phyloP scores from a whole-genome alignment of 2,797 vertebrate species.

The Epinephelus malabaricus region DNA sequence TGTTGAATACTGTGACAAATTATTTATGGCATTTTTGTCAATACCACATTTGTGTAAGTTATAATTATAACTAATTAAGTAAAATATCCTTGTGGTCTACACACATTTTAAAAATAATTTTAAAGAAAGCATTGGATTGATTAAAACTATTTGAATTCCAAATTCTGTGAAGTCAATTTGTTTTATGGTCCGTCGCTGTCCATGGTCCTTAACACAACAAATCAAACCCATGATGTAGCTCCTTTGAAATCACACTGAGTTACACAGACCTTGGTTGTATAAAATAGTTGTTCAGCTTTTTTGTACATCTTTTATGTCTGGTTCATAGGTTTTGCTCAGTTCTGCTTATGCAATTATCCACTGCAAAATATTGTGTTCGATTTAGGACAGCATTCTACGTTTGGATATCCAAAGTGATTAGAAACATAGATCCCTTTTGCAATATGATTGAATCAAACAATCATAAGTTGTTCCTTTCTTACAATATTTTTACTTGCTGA shows the following conservation, averaged over 20 bases:
- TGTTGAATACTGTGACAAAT: rapidly evolving
- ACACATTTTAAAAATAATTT: no score
- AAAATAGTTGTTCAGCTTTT: background rate
- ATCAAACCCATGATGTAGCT: background rate
- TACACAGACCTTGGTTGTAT: background rate
- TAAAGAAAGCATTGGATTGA: background rate
- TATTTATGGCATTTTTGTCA: background rate
- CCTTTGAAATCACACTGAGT: background rate
- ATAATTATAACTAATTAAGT: background rate
- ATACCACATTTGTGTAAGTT: background rate
- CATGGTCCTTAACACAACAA: background rate
- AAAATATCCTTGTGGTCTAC: background rate
- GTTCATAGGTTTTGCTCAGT: no score
- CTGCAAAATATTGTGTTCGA: background rate
- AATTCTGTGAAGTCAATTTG: background rate
- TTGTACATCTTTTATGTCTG: background rate
- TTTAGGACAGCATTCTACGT: background rate
- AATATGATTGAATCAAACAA: background rate
- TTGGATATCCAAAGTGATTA: background rate
- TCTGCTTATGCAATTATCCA: no score
- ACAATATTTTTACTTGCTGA: background rate
- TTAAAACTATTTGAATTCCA: background rate
- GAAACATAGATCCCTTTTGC: background rate
- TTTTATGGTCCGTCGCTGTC: background rate
- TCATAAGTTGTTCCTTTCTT: background rate